Conservation (phyloP, 2,888 invertebrate species). For the Lymantria monacha region DNA sequence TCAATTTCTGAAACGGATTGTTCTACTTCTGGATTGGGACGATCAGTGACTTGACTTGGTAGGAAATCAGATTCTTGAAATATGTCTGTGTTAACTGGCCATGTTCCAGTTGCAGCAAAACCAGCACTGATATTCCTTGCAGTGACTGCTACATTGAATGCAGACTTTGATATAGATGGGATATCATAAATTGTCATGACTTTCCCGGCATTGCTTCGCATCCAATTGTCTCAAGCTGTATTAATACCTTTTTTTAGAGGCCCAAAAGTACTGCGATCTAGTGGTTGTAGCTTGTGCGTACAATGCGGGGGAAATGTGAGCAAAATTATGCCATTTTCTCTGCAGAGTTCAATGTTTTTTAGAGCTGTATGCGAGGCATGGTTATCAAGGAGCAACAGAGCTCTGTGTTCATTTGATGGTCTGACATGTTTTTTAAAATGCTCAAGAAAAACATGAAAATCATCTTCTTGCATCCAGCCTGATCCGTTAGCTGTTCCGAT, state of each 20-base stretch:
- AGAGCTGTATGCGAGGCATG: constrained; percentile 19
- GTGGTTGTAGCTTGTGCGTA: constrained; percentile 7
- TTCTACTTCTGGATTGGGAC: no score
- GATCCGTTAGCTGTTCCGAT: constrained; percentile 29
- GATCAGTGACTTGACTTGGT: constrained; percentile 18
- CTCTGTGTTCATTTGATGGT: background rate
- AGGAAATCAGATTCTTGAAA: constrained; percentile 17
- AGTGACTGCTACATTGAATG: constrained; percentile 15
- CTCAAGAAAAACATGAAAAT: constrained; percentile 21
- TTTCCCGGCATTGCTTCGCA: constrained; percentile 10
- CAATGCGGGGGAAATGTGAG: background rate
- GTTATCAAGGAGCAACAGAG: constrained; percentile 18
- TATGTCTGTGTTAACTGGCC: no score
- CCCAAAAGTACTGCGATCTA: constrained; percentile 9
- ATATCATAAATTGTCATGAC: constrained; percentile 19
- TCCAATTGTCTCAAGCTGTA: constrained; percentile 10
- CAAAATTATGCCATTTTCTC: constrained; percentile 21
- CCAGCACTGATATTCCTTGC: constrained; percentile 16
- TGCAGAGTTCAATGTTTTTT: constrained; percentile 20
- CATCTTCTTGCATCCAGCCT: constrained; percentile 31
- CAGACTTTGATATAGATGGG: background rate
- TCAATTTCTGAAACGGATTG: no score
- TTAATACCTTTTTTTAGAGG: background rate
- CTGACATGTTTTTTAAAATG: constrained; percentile 23
- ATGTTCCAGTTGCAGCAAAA: constrained; percentile 12